phyloP scores from a whole-genome alignment of 2,113 vertebrate species.

The Mola mola region DNA sequence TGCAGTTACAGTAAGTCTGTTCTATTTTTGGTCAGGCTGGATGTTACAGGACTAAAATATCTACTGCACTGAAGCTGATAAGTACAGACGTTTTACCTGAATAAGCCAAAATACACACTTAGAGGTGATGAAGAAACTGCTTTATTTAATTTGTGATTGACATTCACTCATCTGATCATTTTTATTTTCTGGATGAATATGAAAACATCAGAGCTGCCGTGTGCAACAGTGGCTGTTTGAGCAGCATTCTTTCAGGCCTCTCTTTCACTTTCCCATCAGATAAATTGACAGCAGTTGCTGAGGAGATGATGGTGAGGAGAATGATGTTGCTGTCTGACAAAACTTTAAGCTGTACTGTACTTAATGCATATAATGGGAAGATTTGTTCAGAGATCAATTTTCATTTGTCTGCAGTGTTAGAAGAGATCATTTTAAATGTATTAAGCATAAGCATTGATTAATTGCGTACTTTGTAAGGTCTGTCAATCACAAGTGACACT shows the following conservation, averaged over 20 bases:
- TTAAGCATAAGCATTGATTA: no score
- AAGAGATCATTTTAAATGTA: constrained; percentile 5
- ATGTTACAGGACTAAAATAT: constrained; percentile 6
- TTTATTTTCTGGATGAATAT: not conserved
- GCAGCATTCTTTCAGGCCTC: no score
- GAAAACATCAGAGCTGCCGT: not conserved
- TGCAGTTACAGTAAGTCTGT: not conserved
- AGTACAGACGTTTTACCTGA: not conserved
- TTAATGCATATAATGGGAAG: not conserved
- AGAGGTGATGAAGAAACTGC: constrained; percentile 1
- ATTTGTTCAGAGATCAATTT: constrained; percentile 12
- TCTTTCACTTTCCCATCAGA: constrained; percentile 3
- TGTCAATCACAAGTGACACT: not conserved
- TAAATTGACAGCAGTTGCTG: not conserved
- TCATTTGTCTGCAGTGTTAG: not conserved
- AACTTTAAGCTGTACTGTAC: no score
- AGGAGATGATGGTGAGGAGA: no score
- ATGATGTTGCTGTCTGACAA: no score
- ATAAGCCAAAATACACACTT: not conserved
- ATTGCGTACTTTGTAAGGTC: not conserved
- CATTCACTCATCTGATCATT: no score
- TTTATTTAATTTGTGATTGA: not conserved
- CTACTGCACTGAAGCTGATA: not conserved
- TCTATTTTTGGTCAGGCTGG: not conserved
- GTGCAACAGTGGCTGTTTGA: no score